Percentiles rank a stretch among this genome's conserved stretches.
These are phyloP conservation scores for Pachypsylla venusta DNA, from an alignment of 1,140 invertebrate genomes.

Conservation along the genomic window DNA sequence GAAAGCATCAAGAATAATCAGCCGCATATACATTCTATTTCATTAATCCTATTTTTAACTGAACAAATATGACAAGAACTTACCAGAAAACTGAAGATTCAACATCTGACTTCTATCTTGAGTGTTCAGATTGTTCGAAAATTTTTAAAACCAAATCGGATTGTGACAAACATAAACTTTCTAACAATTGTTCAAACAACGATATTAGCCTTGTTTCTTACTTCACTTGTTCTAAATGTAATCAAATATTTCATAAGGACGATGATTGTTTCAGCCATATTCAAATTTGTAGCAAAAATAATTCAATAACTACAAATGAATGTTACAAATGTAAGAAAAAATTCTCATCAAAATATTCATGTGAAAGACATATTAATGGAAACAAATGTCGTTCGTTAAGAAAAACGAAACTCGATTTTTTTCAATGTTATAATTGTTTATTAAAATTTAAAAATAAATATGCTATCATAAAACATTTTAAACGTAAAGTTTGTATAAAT, in stretches of 20 bases:
- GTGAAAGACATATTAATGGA: neutral
- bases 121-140: neutral
- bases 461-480: neutral
- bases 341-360: neutral
- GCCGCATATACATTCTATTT: too few species aligned
- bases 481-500: neutral
- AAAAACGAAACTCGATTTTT: neutral
- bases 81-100: neutral
- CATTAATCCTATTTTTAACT: too few species aligned
- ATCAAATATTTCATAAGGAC: neutral
- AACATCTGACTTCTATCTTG: neutral
- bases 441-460: neutral
- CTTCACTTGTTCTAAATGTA: neutral
- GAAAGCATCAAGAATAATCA: too few species aligned
- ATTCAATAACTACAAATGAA: neutral
- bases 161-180: neutral
- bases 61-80: too few species aligned
- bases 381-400: neutral
- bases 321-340: neutral
- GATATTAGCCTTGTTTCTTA: neutral
- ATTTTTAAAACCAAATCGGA: neutral
- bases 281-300: neutral
- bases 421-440: conserved; percentile 1
- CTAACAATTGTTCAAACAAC: neutral
- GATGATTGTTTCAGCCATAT: neutral